Base-by-base conservation (phyloP, 2,888 invertebrate species). In the Drosophila birchii region DNA sequence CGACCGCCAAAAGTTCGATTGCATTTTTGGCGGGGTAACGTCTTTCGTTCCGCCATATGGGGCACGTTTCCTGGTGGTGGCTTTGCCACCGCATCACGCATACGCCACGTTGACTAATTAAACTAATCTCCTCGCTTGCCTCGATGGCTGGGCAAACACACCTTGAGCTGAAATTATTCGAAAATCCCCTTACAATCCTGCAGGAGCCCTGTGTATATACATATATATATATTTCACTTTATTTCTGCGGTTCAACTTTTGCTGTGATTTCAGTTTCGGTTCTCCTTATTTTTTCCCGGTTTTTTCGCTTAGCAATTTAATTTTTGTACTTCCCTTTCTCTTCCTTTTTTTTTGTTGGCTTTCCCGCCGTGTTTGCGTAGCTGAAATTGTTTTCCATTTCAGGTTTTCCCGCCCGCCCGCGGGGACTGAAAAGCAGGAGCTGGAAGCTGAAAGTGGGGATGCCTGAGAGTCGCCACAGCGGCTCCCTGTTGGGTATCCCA, bases 351-450 rank as follows among this genome's bases (percentile, higher is more conserved):
- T 64, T 29, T 51, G 64, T 66, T 58, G 49, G 39, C 38, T 44
- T 53, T 62, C 73, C 36, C 70, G 67, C 41, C 71, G 71, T 88
- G 83, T 88, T 84, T 84, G 88, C 86, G 69, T 75, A 71, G 77
- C 73, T 86, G 77, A 84, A 84, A 88, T 88, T 86, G 88, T 88
- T 88, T 88, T 84, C 88, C 78, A 88, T 88, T 84, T 88, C 81
- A 86, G 88, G 84, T 86, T 78, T 68, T 47, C 73, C 73, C 66
- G 72, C 73, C 66, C 56, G 60, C 58, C 58, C 74, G 56, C 41
- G 39, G 79, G 63, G 49, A 62, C 57, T 26, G 20, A 71, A 39
- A 58, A 47, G n/a, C 12, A 16, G 43, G 44, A 23, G 64, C 49
- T 56, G 41, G 34, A 36, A 23, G 44, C 59, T 39, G 56, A 16